Conservation (phyloP, 1,140 invertebrate genomes). For the Papilio polyxenes region DNA sequence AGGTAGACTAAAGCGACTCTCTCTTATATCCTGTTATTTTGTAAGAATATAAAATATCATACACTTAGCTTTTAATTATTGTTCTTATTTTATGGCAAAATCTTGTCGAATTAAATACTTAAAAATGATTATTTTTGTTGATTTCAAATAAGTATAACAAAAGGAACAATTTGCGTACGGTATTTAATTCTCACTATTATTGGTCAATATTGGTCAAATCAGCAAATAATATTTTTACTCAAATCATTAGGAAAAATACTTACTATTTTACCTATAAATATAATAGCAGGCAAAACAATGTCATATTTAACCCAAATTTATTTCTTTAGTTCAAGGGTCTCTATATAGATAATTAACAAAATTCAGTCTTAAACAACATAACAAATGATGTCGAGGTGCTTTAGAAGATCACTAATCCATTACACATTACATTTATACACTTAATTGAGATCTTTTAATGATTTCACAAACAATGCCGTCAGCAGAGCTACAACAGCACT, state of each 20-base stretch:
- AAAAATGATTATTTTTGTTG: too few species aligned
- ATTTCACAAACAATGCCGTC: slow-evolving; percentile 61
- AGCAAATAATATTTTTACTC: too few species aligned
- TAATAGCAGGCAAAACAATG: not conserved
- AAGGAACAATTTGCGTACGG: too few species aligned
- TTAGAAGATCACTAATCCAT: not conserved
- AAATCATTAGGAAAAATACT: too few species aligned
- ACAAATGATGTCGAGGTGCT: slow-evolving; percentile 7
- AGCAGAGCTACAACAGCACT: slow-evolving; percentile 61
- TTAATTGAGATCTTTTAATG: slow-evolving; percentile 61
- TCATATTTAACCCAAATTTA: not conserved
- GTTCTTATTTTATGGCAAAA: not conserved
- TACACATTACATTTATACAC: slow-evolving; percentile 7
- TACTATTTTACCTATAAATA: too few species aligned
- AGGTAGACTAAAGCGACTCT: too few species aligned
- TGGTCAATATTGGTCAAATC: too few species aligned
- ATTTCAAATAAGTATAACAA: too few species aligned
- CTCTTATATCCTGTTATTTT: too few species aligned
- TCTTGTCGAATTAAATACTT: too few species aligned
- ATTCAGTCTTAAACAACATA: slow-evolving; percentile 29
- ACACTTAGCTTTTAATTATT: not conserved
- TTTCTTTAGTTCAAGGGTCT: slow-evolving; percentile 22
- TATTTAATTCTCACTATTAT: too few species aligned
- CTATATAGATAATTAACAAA: slow-evolving; percentile 24
- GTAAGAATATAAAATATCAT: not conserved